A percentile compares a stretch with the other conserved stretches of the same genome.
These are phyloP conservation scores for Argyrosomus japonicus DNA, from an alignment of 2,113 vertebrate genomes.

Conservation along the genomic window DNA sequence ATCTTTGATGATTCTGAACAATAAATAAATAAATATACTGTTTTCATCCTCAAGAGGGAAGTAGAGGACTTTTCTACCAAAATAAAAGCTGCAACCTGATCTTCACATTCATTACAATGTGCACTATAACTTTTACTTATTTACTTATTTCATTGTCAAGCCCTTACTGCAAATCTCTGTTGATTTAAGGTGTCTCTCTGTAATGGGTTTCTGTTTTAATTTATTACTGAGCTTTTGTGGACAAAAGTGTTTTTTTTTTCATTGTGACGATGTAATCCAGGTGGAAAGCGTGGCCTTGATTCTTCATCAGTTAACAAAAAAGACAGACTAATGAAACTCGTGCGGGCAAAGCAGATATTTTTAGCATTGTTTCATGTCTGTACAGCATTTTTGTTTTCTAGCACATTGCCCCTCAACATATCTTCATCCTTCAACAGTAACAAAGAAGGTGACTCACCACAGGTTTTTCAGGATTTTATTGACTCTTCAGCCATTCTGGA, in stretches of 20 bases:
- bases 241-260: neutral
- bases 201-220: neutral
- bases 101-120: neutral
- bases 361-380: neutral
- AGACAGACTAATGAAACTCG: neutral
- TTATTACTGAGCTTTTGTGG: no score
- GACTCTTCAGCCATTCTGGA: neutral
- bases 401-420: neutral
- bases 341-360: neutral
- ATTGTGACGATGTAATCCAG: neutral
- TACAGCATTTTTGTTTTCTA: neutral
- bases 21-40: neutral
- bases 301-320: neutral
- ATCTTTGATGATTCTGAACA: neutral
- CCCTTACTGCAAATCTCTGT: neutral
- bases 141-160: neutral
- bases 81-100: neutral
- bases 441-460: neutral
- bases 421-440: neutral
- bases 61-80: constrained; percentile 42
- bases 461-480: constrained; percentile 3
- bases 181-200: neutral
- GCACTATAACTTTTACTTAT: neutral
- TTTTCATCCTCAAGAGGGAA: constrained; percentile 58
- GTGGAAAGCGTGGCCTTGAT: neutral